These are phyloP conservation scores for Oryctolagus cuniculus DNA, from an alignment of 2,113 vertebrate species.

Conservation along the genomic window mOryCun1.1 NC_091439.1:123682501-123683000, in stretches of 20 bases:
- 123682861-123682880: no score
- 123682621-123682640: not conserved
- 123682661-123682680: not conserved
- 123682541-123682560: constrained; percentile 15
- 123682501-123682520: constrained; percentile 17
- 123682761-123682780: not conserved
- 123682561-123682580: not conserved
- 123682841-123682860: no score
- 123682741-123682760: not conserved
- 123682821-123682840: not conserved
- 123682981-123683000: no score
- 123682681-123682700: not conserved
- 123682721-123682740: not conserved
- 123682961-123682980: no score
- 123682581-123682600: not conserved
- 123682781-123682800: not conserved
- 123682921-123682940: no score
- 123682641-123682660: not conserved
- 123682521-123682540: not conserved
- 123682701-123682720: not conserved
- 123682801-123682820: not conserved
- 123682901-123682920: no score
- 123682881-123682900: no score
- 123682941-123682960: no score
- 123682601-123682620: not conserved